phyloP scores from a whole-genome alignment of 2,113 vertebrate genomes.

The Ammodytes dubius region DNA sequence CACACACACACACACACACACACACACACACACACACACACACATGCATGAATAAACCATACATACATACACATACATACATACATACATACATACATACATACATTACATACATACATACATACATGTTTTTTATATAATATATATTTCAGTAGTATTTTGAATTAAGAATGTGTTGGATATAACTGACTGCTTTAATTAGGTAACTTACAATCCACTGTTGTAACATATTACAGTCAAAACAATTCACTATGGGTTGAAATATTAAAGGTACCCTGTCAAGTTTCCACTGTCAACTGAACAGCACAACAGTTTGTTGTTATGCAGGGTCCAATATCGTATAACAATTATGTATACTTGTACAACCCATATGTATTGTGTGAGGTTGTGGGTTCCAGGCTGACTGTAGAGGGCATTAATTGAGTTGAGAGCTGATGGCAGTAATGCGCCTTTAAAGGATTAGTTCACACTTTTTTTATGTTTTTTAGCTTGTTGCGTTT shows the following conservation, averaged over 20 bases:
- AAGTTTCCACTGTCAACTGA: neutral
- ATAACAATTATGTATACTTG: neutral
- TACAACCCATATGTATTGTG: neutral
- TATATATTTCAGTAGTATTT: neutral
- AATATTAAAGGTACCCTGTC: slow-evolving; percentile 1
- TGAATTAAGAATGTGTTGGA: neutral
- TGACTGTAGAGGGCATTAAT: neutral
- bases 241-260: neutral
- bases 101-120: neutral
- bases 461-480: too few relatives aligned
- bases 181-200: slow-evolving; percentile 3
- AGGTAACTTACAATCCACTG: neutral
- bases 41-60: too few relatives aligned
- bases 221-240: neutral
- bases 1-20: too few relatives aligned
- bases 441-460: neutral
- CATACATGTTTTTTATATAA: neutral
- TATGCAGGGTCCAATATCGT: neutral
- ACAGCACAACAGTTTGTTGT: too few relatives aligned
- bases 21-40: too few relatives aligned
- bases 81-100: neutral
- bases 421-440: neutral
- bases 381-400: neutral
- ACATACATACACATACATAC: too few relatives aligned
- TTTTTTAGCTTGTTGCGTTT: too few relatives aligned